Percentiles rank a stretch among this genome's conserved stretches.
Conservation (phyloP, 2,113 vertebrate genomes). For the Nannospalax galili region DNA sequence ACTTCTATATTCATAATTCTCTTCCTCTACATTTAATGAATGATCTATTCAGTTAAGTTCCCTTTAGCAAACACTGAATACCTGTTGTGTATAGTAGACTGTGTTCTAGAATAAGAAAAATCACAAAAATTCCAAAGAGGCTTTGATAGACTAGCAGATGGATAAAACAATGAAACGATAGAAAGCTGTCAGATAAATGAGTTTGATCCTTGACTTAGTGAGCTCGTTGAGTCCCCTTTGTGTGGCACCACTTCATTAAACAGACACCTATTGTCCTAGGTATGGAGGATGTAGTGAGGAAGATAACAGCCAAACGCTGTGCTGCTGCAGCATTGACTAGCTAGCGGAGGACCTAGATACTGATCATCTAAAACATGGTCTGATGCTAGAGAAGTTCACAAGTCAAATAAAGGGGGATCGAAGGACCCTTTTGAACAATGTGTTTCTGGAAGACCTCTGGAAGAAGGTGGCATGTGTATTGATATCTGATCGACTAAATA, state of each 20-base stretch:
- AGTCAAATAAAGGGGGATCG: not conserved
- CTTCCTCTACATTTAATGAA: not conserved
- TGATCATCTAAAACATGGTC: not conserved
- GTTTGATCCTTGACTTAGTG: conserved; percentile 3
- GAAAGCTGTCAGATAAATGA: not conserved
- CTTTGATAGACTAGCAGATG: not conserved
- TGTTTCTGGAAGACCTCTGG: not conserved
- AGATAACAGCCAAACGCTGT: not conserved
- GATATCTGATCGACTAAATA: not conserved
- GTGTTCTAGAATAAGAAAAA: not conserved
- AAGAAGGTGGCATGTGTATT: not conserved
- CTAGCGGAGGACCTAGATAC: not conserved
- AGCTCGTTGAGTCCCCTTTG: not conserved
- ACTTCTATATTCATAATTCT: not conserved
- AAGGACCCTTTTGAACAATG: not conserved
- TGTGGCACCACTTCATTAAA: not conserved
- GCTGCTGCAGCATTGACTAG: not conserved
- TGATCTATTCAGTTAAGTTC: conserved; percentile 5
- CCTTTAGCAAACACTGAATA: not conserved
- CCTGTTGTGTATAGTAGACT: not conserved
- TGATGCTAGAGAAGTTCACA: not conserved
- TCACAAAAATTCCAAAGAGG: not conserved
- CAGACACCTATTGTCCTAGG: not conserved
- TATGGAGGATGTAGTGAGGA: not conserved
- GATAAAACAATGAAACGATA: not conserved